Evolutionary conservation across 2,888 invertebrate genomes (phyloP), one percentile per base, ranked within the genome.

Genomic region (Azorinus chamasolen): DNA sequence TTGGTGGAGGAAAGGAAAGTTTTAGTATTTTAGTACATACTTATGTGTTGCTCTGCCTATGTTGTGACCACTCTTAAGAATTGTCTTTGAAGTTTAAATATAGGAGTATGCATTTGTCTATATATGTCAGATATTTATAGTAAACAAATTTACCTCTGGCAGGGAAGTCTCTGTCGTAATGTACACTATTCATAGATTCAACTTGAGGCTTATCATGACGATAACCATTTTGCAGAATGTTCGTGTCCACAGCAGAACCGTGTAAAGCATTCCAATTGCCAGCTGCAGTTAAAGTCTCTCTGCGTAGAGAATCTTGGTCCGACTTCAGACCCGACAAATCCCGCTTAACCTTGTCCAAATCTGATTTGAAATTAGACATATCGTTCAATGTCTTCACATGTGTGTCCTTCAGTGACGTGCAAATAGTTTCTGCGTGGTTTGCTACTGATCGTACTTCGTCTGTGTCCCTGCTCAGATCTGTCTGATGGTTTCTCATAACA

Each of bases 401-500:
- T 18, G 58, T 53, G 10, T 54, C 39, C 18, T 63, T 64, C 10
- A 73, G 32, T 10, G 27, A n/a, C 16, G 43, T 57, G 39, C 69
- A 61, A 32, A 58, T 48, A 10, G 62, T 57, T 25, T 37, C 41
- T 1, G 70, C 12, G 43, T 63, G 54, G 22, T 57, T 65, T 10
- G 59, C 54, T 16, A 63, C 41, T n/a, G 61, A 24, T 18, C 75
- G 81, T 3, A 89, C 50, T 18, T 74, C 68, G 5, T 54, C 53
- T 2, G 87, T 79, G 24, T 85, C 79, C 32, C 86, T 86, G 25
- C 55, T 63, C 37, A 83, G 24, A 4, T 62, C 54, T 32, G 73
- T 77, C 24, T 87, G 84, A 6, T 75, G 76, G 18, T 75, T 75
- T 53, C 79, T 78, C 27, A 87, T 25, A 16, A 83, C 76, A 0